These are phyloP conservation scores for Halocynthia roretzi DNA, from an alignment of 23 tunicate species.

Conservation along the genomic window DNA sequence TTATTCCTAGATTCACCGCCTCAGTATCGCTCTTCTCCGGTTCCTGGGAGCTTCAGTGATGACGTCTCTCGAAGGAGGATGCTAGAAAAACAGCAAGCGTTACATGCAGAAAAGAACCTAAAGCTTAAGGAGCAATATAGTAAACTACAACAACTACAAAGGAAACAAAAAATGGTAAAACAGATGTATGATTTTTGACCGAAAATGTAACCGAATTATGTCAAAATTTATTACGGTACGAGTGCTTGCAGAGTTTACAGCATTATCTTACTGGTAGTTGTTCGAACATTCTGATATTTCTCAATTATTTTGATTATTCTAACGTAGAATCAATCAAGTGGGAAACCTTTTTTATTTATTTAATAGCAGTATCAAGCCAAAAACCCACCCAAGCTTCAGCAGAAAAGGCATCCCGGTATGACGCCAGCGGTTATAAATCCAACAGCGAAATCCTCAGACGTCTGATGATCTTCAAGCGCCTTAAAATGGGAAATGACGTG, in stretches of 20 bases:
- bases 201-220: too few relatives aligned
- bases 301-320: neutral
- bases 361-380: constrained; percentile 1
- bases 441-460: constrained; percentile 22
- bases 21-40: neutral
- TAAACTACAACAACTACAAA: constrained; percentile 65
- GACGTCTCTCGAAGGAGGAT: constrained; percentile 32
- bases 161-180: constrained; percentile 41
- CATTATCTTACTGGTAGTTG: neutral
- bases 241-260: neutral
- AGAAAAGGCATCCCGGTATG: neutral
- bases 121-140: constrained; percentile 69
- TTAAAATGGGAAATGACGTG: too few relatives aligned
- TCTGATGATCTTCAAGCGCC: neutral
- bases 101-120: constrained; percentile 43
- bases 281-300: too few relatives aligned
- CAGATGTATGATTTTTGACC: too few relatives aligned
- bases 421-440: neutral
- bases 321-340: neutral
- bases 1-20: neutral
- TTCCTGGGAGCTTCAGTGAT: neutral
- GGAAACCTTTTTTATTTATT: neutral
- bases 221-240: too few relatives aligned
- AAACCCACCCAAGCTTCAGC: neutral
- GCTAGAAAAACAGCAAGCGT: constrained; percentile 38